Conservation (phyloP, 2,113 vertebrate species). For the Scomber colias region DNA sequence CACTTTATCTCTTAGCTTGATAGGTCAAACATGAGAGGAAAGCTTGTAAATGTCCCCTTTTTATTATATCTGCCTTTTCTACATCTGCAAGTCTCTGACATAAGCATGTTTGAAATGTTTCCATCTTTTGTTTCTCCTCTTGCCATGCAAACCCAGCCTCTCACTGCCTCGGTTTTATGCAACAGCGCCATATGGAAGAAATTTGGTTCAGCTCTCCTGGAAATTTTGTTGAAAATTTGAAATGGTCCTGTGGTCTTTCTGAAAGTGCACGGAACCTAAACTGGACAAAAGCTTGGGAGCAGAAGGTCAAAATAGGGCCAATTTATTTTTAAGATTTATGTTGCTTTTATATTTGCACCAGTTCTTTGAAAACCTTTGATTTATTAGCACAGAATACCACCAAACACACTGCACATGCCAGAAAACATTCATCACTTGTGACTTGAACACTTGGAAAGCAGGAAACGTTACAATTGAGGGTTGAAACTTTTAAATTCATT, state of each 20-base stretch:
- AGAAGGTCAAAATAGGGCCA: slow-evolving; percentile 35
- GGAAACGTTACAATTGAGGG: slow-evolving; percentile 43
- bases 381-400: slow-evolving; percentile 36
- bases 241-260: slow-evolving; percentile 23
- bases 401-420: slow-evolving; percentile 28
- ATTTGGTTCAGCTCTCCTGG: slow-evolving; percentile 66
- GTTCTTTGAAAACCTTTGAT: slow-evolving; percentile 44
- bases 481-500: slow-evolving; percentile 36
- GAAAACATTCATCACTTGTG: slow-evolving; percentile 49
- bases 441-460: slow-evolving; percentile 24
- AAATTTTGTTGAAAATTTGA: slow-evolving; percentile 69
- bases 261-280: slow-evolving; percentile 23
- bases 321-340: slow-evolving; percentile 46
- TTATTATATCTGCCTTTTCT: slow-evolving; percentile 2
- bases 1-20: neutral
- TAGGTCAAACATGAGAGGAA: slow-evolving; percentile 24
- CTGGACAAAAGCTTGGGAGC: slow-evolving; percentile 30
- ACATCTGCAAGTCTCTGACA: slow-evolving; percentile 16
- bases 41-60: slow-evolving; percentile 32
- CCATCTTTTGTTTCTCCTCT: slow-evolving; percentile 29
- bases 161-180: slow-evolving; percentile 29
- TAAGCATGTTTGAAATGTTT: slow-evolving; percentile 50
- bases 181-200: slow-evolving; percentile 74
- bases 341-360: slow-evolving; percentile 34
- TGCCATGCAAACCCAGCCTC: slow-evolving; percentile 17